Conservation (phyloP, 1,140 invertebrate genomes). For the Bradysia coprophila region DNA sequence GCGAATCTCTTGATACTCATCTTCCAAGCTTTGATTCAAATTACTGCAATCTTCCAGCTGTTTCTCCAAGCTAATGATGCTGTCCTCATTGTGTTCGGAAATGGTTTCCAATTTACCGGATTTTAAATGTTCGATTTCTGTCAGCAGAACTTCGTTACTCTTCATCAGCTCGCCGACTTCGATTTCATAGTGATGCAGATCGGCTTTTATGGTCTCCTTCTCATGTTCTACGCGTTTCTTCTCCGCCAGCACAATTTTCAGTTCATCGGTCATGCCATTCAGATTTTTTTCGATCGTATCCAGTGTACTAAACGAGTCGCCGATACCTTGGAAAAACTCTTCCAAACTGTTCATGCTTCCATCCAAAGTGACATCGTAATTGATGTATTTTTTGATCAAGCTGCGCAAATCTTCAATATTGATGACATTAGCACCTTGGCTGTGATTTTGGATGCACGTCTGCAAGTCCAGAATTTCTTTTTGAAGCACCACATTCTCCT, state of each 20-base stretch:
- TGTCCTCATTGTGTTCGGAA: constrained; percentile 44
- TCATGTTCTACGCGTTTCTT: constrained; percentile 21
- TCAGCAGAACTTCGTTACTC: constrained; percentile 42
- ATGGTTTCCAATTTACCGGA: constrained; percentile 42
- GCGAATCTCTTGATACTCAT: constrained; percentile 24
- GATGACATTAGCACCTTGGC: constrained; percentile 18
- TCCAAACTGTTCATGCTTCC: constrained; percentile 16
- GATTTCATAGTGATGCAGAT: constrained; percentile 35
- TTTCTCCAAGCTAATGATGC: constrained; percentile 33
- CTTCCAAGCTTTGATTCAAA: constrained; percentile 28
- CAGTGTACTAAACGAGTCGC: constrained; percentile 18
- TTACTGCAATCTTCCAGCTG: constrained; percentile 34
- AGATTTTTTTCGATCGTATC: constrained; percentile 19
- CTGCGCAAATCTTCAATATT: constrained; percentile 6
- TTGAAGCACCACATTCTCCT: constrained; percentile 3
- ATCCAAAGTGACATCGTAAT: constrained; percentile 9
- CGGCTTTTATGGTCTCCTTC: constrained; percentile 33
- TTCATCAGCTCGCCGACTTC: constrained; percentile 42
- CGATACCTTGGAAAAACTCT: constrained; percentile 17
- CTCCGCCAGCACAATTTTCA: constrained; percentile 13
- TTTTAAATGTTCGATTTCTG: constrained; percentile 36
- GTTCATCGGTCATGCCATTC: constrained; percentile 14
- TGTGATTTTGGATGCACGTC: background rate
- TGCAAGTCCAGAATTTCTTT: constrained; percentile 3
- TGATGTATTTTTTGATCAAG: constrained; percentile 10